Evolutionary conservation across 2,797 vertebrate genomes (phyloP).

Genomic region (Mastacembelus armatus): DNA sequence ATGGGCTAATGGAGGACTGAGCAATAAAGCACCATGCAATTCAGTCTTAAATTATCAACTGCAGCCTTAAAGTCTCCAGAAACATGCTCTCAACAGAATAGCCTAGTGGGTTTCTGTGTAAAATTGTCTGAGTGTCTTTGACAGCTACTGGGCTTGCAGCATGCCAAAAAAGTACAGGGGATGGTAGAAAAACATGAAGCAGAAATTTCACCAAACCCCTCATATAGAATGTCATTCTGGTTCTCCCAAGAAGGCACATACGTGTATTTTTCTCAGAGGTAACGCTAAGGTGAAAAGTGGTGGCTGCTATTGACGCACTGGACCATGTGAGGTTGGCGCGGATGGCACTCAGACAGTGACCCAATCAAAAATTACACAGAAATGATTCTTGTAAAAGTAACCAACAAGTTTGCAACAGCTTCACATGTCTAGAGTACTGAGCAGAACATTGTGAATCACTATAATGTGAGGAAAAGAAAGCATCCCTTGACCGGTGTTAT

Average conservation of each 20-base stretch:
- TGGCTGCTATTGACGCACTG: not conserved
- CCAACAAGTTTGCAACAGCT: not conserved
- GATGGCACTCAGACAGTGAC: no score
- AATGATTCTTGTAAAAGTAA: not conserved
- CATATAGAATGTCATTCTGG: not conserved
- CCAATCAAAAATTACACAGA: slow-evolving; percentile 1
- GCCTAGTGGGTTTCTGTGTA: not conserved
- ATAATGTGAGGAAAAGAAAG: not conserved
- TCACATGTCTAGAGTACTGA: not conserved
- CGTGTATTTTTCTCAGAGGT: not conserved
- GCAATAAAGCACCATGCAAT: slow-evolving; percentile 14
- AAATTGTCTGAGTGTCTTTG: not conserved
- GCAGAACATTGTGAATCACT: slow-evolving; percentile 1
- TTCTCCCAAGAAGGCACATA: slow-evolving; percentile 5
- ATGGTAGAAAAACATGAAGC: not conserved
- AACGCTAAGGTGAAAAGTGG: not conserved
- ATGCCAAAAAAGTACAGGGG: not conserved
- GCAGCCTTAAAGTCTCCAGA: slow-evolving; percentile 1
- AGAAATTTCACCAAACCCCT: not conserved
- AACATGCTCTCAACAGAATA: not conserved
- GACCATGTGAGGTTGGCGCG: no score
- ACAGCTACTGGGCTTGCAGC: not conserved
- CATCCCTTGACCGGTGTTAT: not conserved
- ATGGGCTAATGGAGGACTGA: not conserved
- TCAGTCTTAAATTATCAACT: not conserved